Base-by-base conservation (phyloP, 2,888 invertebrate genomes). In the Campoplex nolae region DNA sequence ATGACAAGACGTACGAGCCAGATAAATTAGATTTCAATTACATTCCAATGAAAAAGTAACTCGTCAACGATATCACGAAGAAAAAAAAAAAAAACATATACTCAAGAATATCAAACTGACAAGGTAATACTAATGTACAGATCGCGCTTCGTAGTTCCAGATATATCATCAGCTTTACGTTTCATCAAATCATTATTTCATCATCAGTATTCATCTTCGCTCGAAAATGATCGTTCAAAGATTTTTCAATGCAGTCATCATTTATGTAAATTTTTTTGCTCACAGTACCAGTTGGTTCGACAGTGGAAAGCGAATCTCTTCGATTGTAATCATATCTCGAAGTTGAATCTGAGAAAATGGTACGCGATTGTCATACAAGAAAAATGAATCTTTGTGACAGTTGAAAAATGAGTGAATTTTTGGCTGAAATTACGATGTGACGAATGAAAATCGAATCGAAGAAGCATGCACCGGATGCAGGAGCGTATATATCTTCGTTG, bases 1-100 rank as follows among this genome's bases (percentile, higher is more conserved):
- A 56, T 58, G 79, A 79, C 58, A 70, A 79, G 79, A 70, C 70
- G n/a, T 54, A 56, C 54, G 79, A 56, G 79, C 3, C 78, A 78
- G 32, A 45, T 78, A 79, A 79, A 70, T 68, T 70, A 56, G 42
- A 70, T 42, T 45, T 35, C 54, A 70, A 79, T 79, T 68, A 42
- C 56, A 42, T 16, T 42, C 13, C 54, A 70, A 9, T 11, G 18
- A 45, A 42, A 76, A 65, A 76, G 48, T 45, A 45, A 45, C 13
- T 45, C 79, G 35, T 54, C n/a, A 54, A 58, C 18, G 8, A 79
- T 35, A 45, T 42, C 9, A 35, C 11, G 23, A 54, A 23, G 23
- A 23, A 54, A 70, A 68, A 35, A 54, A 68, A 35, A 54, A 54
- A 70, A 68, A 23, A 4, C 32, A 7, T 11, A 3, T 4, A n/a